Conservation (phyloP, 2,888 invertebrate genomes). For the Lasioglossum pauxillum region DNA sequence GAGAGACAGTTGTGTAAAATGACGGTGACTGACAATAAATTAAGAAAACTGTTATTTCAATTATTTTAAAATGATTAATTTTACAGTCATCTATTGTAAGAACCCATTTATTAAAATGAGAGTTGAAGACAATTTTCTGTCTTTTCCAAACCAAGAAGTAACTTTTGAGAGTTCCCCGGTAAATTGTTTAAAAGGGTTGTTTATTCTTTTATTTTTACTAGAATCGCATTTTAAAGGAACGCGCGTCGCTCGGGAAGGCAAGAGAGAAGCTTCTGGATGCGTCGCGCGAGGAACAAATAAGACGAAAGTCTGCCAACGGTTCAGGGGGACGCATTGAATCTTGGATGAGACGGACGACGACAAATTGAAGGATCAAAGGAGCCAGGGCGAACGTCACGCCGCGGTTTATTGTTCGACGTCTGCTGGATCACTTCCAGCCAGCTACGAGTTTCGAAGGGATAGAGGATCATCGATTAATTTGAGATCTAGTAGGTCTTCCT, state of each 20-base stretch:
- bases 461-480: not conserved
- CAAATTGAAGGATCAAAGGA: constrained; percentile 71
- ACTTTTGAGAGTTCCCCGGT: not conserved
- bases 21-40: no score
- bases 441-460: not conserved
- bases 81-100: no score
- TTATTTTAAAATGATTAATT: no score
- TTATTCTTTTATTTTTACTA: not conserved
- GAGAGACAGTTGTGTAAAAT: no score
- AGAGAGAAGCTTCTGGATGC: constrained; percentile 21
- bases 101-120: not conserved
- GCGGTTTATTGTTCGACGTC: constrained; percentile 47
- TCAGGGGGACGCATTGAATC: constrained; percentile 58
- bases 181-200: not conserved
- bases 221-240: not conserved
- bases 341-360: constrained; percentile 66
- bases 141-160: not conserved
- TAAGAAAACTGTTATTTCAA: no score
- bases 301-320: constrained; percentile 21
- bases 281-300: constrained; percentile 65
- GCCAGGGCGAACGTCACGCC: constrained; percentile 8
- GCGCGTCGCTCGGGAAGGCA: constrained; percentile 28
- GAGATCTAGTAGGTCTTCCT: not conserved
- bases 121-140: not conserved
- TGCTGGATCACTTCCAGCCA: not conserved